A percentile compares a stretch with the other conserved stretches of the same genome.
phyloP scores from a whole-genome alignment of 2,113 vertebrate genomes.

The Otis tarda region DNA sequence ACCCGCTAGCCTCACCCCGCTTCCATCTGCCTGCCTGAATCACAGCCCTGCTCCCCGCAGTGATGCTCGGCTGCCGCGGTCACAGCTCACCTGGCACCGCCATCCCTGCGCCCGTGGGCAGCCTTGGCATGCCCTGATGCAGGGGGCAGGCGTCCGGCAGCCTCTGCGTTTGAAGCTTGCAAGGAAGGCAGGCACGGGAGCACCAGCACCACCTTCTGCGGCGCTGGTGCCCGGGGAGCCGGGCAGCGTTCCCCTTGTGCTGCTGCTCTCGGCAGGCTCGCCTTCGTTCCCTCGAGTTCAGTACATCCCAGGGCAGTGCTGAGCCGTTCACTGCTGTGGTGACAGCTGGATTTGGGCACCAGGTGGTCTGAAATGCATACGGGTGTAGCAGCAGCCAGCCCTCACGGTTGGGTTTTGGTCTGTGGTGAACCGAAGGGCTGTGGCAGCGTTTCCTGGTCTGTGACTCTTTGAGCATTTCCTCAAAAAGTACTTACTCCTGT shows the following conservation, averaged over 20 bases:
- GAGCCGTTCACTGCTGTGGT: not conserved
- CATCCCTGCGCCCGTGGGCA: accelerated
- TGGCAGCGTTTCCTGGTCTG: accelerated
- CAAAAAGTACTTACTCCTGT: not conserved
- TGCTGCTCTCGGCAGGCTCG: not conserved
- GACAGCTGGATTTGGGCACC: not conserved
- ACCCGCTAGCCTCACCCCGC: not conserved
- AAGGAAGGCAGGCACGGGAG: not conserved
- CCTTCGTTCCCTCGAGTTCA: accelerated
- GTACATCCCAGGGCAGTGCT: not conserved
- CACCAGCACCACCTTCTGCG: not conserved
- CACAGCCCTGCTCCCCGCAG: not conserved
- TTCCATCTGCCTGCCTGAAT: not conserved
- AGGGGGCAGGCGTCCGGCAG: not conserved
- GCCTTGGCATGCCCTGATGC: not conserved
- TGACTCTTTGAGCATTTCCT: not conserved
- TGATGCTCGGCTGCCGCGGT: accelerated
- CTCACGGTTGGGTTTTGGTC: accelerated
- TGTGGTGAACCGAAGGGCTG: not conserved
- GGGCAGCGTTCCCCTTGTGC: not conserved
- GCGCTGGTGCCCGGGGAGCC: not conserved
- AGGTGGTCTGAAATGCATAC: not conserved
- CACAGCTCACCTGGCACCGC: not conserved
- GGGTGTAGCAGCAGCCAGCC: not conserved
- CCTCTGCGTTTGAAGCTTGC: not conserved